Base-by-base conservation (phyloP, 2,113 vertebrate species). In the Pedionomus torquatus region DNA sequence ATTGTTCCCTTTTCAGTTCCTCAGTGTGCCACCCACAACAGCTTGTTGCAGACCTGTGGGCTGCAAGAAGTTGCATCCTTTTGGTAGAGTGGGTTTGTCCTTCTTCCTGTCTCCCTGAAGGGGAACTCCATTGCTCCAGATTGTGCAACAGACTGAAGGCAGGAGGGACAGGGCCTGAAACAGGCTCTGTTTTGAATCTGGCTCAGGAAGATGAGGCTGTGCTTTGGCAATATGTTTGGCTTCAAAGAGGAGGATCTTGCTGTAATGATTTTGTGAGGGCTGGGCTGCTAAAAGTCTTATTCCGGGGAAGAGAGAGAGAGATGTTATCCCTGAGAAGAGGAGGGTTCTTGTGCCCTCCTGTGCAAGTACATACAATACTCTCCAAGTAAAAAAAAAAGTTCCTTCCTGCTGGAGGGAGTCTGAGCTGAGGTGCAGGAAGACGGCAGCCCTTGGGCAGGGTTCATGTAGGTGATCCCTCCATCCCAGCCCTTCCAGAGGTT, bases 1-100 rank as follows among this genome's bases (percentile, higher is more conserved):
- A 7, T 43, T 87, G 87, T 97, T 97, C 94, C 94, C 83, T 97
- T 97, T 97, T 96, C 95, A 82, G 78, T 97, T 97, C 76, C 93
- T 41, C 46, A 85, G 83, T 57, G n/a, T 61, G 37, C 96, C 94
- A 91, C 95, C 96, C 95, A 94, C 77, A 1, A 72, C 24, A 82
- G 65, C 57, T 93, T 76, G 78, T 55, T 87, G 76, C 88, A 89
- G 86, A 91, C 75, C 83, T 91, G 68, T 86, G 65, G 77, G 75
- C 63, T 93, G 86, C 89, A 83, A 93, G 93, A 93, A 83, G 69
- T 97, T 78, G 68, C 93, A 77, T 90, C 84, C 64, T 95, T 88
- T 92, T 16, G 4, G 49, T 78, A 49, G 86, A 88, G 33, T 84
- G 91, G 69, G 87, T 79, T 87, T 93, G 48, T 90, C 89, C 92